A percentile compares a stretch with the other conserved stretches of the same genome.
Conservation (phyloP, 1,140 invertebrate genomes). For the Rhysida immarginata region DNA sequence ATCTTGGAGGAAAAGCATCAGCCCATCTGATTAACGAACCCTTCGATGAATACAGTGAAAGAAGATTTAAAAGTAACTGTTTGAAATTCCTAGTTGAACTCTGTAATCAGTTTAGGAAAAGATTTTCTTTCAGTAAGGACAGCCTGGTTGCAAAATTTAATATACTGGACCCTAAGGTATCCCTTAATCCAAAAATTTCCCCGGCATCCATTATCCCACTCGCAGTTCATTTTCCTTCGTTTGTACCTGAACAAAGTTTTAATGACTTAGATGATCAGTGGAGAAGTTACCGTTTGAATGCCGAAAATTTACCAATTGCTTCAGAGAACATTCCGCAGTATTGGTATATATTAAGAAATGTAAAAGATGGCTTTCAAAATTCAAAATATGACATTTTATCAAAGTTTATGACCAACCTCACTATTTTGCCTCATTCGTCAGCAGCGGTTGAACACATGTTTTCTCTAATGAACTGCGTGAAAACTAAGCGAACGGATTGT, state of each 20-base stretch:
- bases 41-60: not conserved
- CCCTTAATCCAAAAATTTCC: too few species aligned
- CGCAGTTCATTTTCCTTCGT: not conserved
- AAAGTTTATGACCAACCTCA: constrained; percentile 9
- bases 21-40: not conserved
- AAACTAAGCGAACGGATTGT: constrained; percentile 8
- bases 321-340: constrained; percentile 5
- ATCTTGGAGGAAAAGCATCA: not conserved
- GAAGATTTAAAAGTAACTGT: not conserved
- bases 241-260: not conserved
- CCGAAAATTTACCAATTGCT: not conserved
- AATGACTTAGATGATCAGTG: not conserved
- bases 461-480: too few species aligned
- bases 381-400: constrained; percentile 8
- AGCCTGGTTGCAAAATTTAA: not conserved
- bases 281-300: not conserved
- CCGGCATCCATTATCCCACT: not conserved
- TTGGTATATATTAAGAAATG: constrained; percentile 9
- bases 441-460: too few species aligned
- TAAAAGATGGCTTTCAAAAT: constrained; percentile 10
- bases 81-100: not conserved
- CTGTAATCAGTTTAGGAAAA: not conserved
- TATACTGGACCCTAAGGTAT: too few species aligned
- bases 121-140: not conserved
- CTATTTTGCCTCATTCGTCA: constrained; percentile 9